Base-by-base conservation (phyloP, 2,797 vertebrate genomes). In the Moxostoma hubbsi region DNA sequence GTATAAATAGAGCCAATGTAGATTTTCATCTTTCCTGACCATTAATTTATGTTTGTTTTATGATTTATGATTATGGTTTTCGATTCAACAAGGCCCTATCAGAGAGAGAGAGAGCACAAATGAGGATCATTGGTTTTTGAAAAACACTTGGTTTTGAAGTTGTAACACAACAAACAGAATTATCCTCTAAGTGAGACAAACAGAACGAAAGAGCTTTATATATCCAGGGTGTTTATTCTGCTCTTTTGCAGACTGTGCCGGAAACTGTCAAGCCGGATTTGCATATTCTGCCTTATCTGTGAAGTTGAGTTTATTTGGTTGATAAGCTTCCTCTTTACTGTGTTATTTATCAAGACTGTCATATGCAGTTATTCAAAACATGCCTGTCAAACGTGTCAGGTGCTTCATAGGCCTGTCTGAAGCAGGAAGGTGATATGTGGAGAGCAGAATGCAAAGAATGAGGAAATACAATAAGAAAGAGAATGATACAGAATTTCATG, bases 281-380 rank as follows among this genome's bases (percentile, higher is more conserved):
- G 77, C 77, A 79, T 79, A 63, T 79, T 79, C 50, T 49, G 46
- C 45, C 61, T 84, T 84, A 81, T 84, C 83, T 79, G 67, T 61
- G 66, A 59, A 54, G 73, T 63, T 59, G 75, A 55, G 62, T 81
- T 84, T 81, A 79, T 79, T 81, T 81, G 75, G 45, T 75, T 79
- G 83, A 84, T 84, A 84, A 82, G 76, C 73, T 79, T 79, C 68
- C 68, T 80, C 59, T 55, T 79, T 67, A 73, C 50, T 46, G 15
- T 70, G 53, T 53, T 12, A 75, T 81, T 84, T 80, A 80, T 84
- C 80, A 79, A 75, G 63, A 58, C 47, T 51, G 65, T 57, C 83
- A 83, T 62, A 73, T 70, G 64, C 73, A 73, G 59, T 72, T 79
- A 72, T 62, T 81, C 83, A 84, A 76, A 82, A 80, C 46, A 72